phyloP scores from a whole-genome alignment of 1,140 invertebrate genomes.

The Drosophila pruinosa region DNA sequence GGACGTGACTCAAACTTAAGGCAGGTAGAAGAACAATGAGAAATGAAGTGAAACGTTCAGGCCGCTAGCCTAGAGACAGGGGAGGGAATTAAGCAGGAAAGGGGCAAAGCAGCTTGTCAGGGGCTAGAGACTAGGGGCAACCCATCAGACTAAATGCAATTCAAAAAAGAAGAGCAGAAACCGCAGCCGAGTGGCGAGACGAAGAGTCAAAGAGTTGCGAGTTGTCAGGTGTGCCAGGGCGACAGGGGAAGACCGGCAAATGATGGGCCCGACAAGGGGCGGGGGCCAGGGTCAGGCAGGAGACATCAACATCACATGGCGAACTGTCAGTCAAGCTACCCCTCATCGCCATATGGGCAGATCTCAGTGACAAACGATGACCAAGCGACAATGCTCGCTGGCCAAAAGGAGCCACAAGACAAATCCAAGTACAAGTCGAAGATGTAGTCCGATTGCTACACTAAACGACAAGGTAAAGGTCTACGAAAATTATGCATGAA shows the following conservation, averaged over 20 bases:
- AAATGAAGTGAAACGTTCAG: slow-evolving; percentile 50
- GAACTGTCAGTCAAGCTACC: slow-evolving; percentile 52
- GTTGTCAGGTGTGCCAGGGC: neutral
- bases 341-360: slow-evolving; percentile 9
- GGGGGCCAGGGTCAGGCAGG: neutral
- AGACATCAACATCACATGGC: slow-evolving; percentile 33
- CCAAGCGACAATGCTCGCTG: neutral
- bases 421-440: neutral
- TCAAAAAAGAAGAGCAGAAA: neutral
- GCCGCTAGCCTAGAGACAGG: neutral
- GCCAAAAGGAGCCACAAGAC: slow-evolving; percentile 12
- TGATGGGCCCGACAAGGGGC: neutral
- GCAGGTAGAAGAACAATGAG: slow-evolving; percentile 53
- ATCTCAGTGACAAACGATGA: neutral
- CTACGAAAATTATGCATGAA: neutral
- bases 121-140: neutral
- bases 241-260: neutral
- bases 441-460: slow-evolving; percentile 5
- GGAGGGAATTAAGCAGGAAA: neutral
- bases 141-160: neutral
- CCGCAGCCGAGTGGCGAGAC: slow-evolving; percentile 3
- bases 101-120: neutral
- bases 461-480: neutral
- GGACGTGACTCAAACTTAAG: neutral
- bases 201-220: slow-evolving; percentile 38